Conservation (phyloP, 2,888 invertebrate species). For the Epicampocera succincta region DNA sequence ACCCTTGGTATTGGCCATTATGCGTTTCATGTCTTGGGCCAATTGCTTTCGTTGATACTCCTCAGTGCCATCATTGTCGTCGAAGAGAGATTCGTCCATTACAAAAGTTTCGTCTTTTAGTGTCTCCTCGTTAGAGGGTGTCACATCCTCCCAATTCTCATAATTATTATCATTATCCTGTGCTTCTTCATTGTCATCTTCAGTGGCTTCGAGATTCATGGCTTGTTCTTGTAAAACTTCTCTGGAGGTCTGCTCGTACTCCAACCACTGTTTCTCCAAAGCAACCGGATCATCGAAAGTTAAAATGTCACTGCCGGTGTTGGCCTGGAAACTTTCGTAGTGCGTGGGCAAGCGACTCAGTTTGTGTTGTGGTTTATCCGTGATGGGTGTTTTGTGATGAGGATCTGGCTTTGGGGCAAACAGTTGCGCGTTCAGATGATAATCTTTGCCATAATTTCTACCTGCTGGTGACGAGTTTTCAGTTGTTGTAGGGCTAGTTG, state of each 20-base stretch:
- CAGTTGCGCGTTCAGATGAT: conserved; percentile 1
- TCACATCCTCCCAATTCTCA: conserved; percentile 3
- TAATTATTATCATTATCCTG: conserved; percentile 20
- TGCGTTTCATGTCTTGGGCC: conserved; percentile 81
- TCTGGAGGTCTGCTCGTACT: conserved; percentile 68
- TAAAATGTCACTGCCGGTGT: conserved; percentile 77
- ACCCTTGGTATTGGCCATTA: conserved; percentile 79
- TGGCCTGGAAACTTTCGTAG: conserved; percentile 78
- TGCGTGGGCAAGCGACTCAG: conserved; percentile 77
- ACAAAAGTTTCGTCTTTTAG: conserved; percentile 71
- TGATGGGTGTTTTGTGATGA: conserved; percentile 72
- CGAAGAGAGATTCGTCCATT: conserved; percentile 76
- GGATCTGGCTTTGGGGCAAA: conserved; percentile 73
- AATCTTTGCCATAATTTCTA: conserved; percentile 47
- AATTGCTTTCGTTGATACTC: conserved; percentile 80
- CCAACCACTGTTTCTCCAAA: conserved; percentile 71
- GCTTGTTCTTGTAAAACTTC: conserved; percentile 71
- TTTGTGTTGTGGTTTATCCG: conserved; percentile 71
- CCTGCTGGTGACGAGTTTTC: conserved; percentile 57
- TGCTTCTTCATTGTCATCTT: conserved; percentile 17
- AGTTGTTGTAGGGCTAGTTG: conserved; percentile 57
- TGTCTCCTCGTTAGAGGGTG: conserved; percentile 44
- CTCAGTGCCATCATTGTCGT: conserved; percentile 75
- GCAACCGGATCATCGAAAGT: conserved; percentile 75
- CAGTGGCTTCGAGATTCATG: conserved; percentile 60